Conservation (phyloP, 2,888 invertebrate genomes). For the Lagria hirta region DNA sequence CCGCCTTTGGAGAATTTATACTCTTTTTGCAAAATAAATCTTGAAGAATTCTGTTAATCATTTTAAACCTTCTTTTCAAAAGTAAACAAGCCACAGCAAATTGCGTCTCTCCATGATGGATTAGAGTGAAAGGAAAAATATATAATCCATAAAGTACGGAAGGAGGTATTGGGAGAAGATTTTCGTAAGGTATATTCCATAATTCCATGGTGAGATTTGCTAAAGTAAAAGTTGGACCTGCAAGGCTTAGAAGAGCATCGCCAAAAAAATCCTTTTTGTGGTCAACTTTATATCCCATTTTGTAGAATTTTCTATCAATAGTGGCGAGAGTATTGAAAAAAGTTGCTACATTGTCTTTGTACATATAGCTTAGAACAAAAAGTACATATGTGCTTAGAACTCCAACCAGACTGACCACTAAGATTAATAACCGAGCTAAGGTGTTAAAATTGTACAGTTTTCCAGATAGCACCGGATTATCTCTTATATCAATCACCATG, state of each 20-base stretch:
- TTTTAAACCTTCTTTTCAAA: conserved; percentile 3
- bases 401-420: conserved; percentile 3
- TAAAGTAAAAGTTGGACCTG: conserved; percentile 5
- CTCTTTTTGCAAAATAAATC: not conserved
- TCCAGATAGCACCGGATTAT: conserved; percentile 8
- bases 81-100: conserved; percentile 8
- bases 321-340: conserved; percentile 7
- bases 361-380: not conserved
- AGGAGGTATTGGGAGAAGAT: conserved; percentile 6
- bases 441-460: conserved; percentile 20
- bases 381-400: not conserved
- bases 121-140: conserved; percentile 13
- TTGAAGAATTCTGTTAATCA: conserved; percentile 5
- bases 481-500: not conserved
- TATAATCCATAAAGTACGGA: conserved; percentile 3
- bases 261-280: conserved; percentile 8
- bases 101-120: conserved; percentile 18
- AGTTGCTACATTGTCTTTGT: conserved; percentile 2
- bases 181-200: conserved; percentile 15
- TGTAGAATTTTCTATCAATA: conserved; percentile 5
- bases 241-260: conserved; percentile 3
- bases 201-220: conserved; percentile 10
- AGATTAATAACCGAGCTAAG: conserved; percentile 15
- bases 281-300: conserved; percentile 10
- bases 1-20: too few species aligned